These are phyloP conservation scores for Amphipyra berbera DNA, from an alignment of 2,888 invertebrate species.

Conservation along the genomic window DNA sequence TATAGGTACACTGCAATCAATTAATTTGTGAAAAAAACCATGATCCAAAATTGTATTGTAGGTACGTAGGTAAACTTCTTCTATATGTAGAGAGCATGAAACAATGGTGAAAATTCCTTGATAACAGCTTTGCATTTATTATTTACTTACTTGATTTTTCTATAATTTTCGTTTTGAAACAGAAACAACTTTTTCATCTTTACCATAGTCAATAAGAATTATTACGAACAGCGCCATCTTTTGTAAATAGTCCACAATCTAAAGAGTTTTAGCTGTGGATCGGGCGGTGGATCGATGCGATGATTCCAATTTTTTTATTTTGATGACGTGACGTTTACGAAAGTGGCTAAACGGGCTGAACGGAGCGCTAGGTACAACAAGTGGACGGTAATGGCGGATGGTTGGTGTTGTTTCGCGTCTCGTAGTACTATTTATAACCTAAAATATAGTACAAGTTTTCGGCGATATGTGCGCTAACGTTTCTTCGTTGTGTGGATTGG, in stretches of 20 bases:
- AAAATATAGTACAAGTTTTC: conserved; percentile 90
- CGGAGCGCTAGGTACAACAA: conserved; percentile 82
- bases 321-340: conserved; percentile 87
- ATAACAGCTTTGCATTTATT: not conserved
- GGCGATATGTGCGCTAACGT: conserved; percentile 90
- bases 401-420: conserved; percentile 89
- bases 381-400: conserved; percentile 89
- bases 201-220: not conserved
- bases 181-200: too few species aligned
- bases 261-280: conserved; percentile 47
- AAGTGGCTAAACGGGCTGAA: conserved; percentile 77
- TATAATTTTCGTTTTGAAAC: too few species aligned
- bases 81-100: not conserved
- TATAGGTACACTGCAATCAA: too few species aligned
- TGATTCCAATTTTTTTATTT: conserved; percentile 72
- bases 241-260: conserved; percentile 47
- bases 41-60: too few species aligned
- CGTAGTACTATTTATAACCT: conserved; percentile 90
- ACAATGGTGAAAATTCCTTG: conserved; percentile 55
- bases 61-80: too few species aligned
- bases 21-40: too few species aligned
- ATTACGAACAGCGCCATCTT: conserved; percentile 72
- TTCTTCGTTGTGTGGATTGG: conserved; percentile 87
- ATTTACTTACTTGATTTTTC: too few species aligned
- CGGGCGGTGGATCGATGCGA: conserved; percentile 53